Conservation (phyloP, 2,113 vertebrate species). For the Bos indicus region DNA sequence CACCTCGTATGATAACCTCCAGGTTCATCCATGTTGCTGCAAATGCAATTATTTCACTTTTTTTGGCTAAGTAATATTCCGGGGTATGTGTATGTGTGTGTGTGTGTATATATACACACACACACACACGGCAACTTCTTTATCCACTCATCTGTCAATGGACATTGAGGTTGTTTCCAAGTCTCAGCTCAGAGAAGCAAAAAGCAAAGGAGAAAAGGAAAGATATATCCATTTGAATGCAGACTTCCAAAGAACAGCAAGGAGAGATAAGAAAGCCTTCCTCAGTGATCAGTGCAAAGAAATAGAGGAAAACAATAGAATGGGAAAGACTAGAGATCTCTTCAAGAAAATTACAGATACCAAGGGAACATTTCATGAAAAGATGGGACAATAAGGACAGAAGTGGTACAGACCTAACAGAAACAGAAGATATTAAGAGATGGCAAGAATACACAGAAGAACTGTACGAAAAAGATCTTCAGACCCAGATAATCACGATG, state of each 20-base stretch:
- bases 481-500: background rate
- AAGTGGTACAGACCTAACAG: background rate
- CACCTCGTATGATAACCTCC: background rate
- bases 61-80: background rate
- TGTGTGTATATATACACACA: rapidly evolving
- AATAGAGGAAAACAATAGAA: background rate
- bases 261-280: background rate
- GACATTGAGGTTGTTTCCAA: background rate
- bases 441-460: background rate
- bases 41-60: background rate
- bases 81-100: rapidly evolving
- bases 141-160: background rate
- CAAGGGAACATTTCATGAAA: background rate
- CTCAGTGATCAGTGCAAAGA: background rate
- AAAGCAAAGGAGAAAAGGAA: background rate
- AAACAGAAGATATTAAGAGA: background rate
- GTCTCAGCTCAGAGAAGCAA: background rate
- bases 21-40: background rate
- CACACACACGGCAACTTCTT: background rate
- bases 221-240: background rate
- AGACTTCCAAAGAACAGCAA: background rate
- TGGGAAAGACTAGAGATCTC: background rate
- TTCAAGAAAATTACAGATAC: background rate
- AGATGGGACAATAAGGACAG: background rate
- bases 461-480: background rate